A percentile compares a stretch with the other conserved stretches of the same genome.
Conservation (phyloP, 2,797 vertebrate species). For the Lithobates sylvaticus region DNA sequence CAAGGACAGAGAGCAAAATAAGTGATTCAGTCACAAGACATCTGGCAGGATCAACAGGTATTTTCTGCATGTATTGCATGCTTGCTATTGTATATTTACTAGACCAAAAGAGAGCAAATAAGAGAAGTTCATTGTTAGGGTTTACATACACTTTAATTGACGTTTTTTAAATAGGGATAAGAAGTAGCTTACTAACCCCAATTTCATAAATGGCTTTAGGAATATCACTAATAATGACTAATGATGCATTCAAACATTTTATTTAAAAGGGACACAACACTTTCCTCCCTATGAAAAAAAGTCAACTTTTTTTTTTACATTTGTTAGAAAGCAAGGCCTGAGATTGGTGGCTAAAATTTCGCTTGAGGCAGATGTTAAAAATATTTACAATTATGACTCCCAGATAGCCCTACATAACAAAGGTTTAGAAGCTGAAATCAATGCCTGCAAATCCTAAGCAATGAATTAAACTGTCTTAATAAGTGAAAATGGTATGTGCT, state of each 20-base stretch:
- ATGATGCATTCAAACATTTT: no score
- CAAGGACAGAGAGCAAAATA: background rate
- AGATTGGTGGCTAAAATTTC: slow-evolving; percentile 31
- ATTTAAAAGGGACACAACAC: no score
- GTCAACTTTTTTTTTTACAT: background rate
- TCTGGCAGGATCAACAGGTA: background rate
- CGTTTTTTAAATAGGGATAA: background rate
- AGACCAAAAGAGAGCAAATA: background rate
- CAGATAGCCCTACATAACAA: background rate
- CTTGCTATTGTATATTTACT: no score
- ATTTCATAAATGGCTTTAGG: background rate
- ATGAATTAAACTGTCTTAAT: slow-evolving; percentile 35
- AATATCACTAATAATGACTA: background rate
- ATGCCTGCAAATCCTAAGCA: slow-evolving; percentile 6
- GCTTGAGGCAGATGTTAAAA: background rate
- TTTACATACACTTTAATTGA: no score
- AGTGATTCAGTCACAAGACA: background rate
- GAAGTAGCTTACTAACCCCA: background rate
- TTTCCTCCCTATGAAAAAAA: no score
- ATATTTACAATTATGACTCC: background rate
- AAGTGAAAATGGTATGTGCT: slow-evolving; percentile 16
- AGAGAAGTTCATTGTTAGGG: no score
- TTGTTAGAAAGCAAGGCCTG: background rate
- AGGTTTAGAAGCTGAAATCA: background rate
- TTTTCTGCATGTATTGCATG: no score